Evolutionary conservation across 2,888 invertebrate genomes (phyloP).

Genomic region (Saturnia japonica): DNA sequence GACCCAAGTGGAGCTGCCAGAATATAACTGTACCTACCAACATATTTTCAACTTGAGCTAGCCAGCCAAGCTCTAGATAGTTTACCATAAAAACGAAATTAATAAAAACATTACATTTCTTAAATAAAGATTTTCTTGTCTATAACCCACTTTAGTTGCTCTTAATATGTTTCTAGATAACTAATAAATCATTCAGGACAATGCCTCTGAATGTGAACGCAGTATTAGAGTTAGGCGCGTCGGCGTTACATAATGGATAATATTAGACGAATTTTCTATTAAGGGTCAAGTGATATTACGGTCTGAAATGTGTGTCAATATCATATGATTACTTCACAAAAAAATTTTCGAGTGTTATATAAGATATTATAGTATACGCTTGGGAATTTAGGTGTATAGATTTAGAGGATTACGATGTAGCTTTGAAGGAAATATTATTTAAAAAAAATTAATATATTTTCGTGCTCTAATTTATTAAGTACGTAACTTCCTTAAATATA

Average conservation of each 20-base stretch:
- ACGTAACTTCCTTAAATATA: no score
- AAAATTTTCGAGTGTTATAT: not conserved
- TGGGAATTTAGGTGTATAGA: not conserved
- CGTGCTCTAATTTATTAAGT: not conserved
- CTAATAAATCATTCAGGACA: constrained; percentile 11
- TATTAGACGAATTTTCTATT: constrained; percentile 11
- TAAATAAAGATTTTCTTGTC: not conserved
- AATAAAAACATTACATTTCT: not conserved
- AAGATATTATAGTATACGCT: not conserved
- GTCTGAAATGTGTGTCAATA: not conserved
- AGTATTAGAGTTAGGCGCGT: not conserved
- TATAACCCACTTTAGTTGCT: not conserved
- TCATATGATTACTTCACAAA: not conserved
- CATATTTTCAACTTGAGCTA: not conserved
- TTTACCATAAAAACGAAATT: not conserved
- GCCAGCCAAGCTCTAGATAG: not conserved
- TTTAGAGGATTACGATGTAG: not conserved
- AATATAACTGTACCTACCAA: not conserved
- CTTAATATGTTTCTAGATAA: constrained; percentile 9
- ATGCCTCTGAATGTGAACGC: constrained; percentile 7
- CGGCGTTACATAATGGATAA: constrained; percentile 4
- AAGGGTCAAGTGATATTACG: constrained; percentile 11
- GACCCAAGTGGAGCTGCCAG: no score
- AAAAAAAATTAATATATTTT: not conserved
- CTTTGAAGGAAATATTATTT: not conserved